These are phyloP conservation scores for Liolophura sinensis DNA, from an alignment of 1,140 invertebrate species.

Conservation along the genomic window DNA sequence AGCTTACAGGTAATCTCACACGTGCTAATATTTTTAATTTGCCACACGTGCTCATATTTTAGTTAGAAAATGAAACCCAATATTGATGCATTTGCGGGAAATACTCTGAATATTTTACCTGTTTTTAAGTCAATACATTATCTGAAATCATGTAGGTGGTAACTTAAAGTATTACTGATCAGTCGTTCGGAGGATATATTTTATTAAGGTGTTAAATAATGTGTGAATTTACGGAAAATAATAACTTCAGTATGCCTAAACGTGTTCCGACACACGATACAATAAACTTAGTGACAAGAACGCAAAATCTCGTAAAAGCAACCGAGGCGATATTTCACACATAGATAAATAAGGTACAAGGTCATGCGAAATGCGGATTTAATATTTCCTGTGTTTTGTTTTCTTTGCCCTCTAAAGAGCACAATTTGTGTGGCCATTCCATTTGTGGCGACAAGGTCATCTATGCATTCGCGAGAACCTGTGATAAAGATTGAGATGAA, in stretches of 20 bases:
- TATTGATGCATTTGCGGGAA: too few species aligned
- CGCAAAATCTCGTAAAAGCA: not conserved
- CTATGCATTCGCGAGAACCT: conserved; percentile 36
- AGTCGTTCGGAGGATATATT: not conserved
- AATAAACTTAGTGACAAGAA: not conserved
- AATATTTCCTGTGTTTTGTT: not conserved
- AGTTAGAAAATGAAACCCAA: too few species aligned
- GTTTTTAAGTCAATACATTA: too few species aligned
- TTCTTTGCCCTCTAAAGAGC: conserved; percentile 12
- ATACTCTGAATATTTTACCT: too few species aligned
- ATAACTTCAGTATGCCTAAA: too few species aligned
- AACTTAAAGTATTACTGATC: not conserved
- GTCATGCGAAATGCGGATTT: not conserved
- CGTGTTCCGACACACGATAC: too few species aligned
- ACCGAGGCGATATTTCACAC: not conserved
- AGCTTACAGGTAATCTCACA: conserved; percentile 7
- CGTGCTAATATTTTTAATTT: not conserved
- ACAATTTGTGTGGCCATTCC: conserved; percentile 32
- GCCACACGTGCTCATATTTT: too few species aligned
- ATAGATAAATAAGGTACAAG: not conserved
- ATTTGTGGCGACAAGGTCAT: conserved; percentile 21
- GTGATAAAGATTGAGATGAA: conserved; percentile 45
- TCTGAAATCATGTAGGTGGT: not conserved
- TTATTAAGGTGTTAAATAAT: not conserved
- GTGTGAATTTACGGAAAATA: too few species aligned